A percentile compares a stretch with the other conserved stretches of the same genome.
Conservation (phyloP, 64 coral and sea anemone genomes). For the Montipora cactus region DNA sequence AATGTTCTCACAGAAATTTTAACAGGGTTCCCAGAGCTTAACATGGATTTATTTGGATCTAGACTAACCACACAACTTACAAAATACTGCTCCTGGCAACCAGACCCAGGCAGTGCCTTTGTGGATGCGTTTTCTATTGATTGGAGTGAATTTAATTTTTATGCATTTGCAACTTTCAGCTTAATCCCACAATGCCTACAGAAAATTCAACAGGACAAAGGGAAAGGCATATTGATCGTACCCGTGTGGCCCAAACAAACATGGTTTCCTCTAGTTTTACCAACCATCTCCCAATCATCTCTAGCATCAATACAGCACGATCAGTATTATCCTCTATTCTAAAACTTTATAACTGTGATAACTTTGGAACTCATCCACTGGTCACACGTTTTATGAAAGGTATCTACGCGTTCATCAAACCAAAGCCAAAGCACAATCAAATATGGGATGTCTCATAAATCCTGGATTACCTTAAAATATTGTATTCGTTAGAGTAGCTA, state of each 20-base stretch:
- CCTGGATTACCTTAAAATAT: slow-evolving; percentile 52
- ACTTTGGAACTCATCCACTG: slow-evolving; percentile 59
- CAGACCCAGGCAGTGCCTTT: slow-evolving; percentile 60
- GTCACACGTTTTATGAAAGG: slow-evolving; percentile 58
- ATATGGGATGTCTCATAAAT: slow-evolving; percentile 69
- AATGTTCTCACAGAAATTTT: slow-evolving; percentile 63
- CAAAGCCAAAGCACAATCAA: slow-evolving; percentile 56
- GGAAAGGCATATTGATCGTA: slow-evolving; percentile 60
- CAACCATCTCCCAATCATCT: slow-evolving; percentile 23
- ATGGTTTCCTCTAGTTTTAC: slow-evolving; percentile 58
- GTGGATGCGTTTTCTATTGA: slow-evolving; percentile 66
- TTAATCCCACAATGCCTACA: slow-evolving; percentile 45
- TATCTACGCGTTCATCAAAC: slow-evolving; percentile 41
- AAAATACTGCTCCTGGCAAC: slow-evolving; percentile 68
- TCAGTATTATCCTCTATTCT: slow-evolving; percentile 39
- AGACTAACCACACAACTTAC: slow-evolving; percentile 45
- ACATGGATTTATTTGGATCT: slow-evolving; percentile 54
- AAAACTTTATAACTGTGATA: slow-evolving; percentile 41
- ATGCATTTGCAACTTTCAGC: slow-evolving; percentile 70
- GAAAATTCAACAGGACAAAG: slow-evolving; percentile 35
- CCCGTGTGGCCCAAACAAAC: slow-evolving; percentile 72
- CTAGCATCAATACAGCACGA: slow-evolving; percentile 64
- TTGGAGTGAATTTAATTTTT: slow-evolving; percentile 45
- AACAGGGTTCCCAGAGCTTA: slow-evolving; percentile 60
- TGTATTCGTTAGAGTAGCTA: slow-evolving; percentile 26